Percentiles rank a stretch among this genome's conserved stretches.
Evolutionary conservation across 2,797 vertebrate species (phyloP).

Genomic region (Molothrus aeneus): DNA sequence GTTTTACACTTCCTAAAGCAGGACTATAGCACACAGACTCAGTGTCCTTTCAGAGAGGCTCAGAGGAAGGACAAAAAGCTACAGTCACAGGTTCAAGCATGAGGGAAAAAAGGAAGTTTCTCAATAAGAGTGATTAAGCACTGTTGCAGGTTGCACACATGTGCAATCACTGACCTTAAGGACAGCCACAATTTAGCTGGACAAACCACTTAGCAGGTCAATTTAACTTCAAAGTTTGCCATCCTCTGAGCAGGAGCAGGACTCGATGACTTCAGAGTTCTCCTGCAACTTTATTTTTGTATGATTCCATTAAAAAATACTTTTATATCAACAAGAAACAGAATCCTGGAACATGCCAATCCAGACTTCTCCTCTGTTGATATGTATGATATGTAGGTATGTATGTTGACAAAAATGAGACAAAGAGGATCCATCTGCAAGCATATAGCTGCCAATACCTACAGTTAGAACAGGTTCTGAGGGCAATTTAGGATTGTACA

Average conservation of each 20-base stretch:
- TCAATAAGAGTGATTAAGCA: background rate
- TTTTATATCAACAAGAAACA: background rate
- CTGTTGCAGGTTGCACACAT: background rate
- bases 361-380: background rate
- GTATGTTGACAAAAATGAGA: background rate
- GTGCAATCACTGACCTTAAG: background rate
- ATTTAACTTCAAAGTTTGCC: background rate
- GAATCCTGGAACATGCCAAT: background rate
- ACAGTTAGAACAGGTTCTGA: background rate
- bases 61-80: background rate
- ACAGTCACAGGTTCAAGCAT: background rate
- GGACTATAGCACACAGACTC: background rate
- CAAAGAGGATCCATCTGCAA: background rate
- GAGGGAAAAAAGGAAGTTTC: accelerated
- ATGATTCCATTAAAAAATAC: background rate
- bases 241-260: background rate
- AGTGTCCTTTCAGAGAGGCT: background rate
- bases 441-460: background rate
- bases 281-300: background rate
- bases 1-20: background rate
- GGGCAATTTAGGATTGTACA: background rate
- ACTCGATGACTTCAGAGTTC: background rate
- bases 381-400: too few species aligned
- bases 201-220: background rate
- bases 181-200: background rate